A percentile compares a stretch with the other conserved stretches of the same genome.
Conservation (phyloP, 2,888 invertebrate species). For the Mythimna pallens region DNA sequence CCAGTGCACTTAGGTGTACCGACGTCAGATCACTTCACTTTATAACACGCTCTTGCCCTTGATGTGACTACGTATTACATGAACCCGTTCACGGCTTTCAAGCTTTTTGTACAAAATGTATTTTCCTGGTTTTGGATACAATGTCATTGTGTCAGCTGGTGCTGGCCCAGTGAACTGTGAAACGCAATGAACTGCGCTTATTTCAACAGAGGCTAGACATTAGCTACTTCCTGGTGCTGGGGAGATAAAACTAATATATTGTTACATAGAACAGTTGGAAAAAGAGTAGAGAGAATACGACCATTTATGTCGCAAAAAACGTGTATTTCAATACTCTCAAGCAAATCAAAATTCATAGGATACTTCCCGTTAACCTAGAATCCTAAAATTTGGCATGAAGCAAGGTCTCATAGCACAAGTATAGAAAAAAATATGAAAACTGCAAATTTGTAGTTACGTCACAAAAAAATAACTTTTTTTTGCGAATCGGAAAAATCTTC, state of each 20-base stretch:
- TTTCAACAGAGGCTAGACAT: slow-evolving; percentile 16
- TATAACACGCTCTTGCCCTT: slow-evolving; percentile 1
- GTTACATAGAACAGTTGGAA: neutral
- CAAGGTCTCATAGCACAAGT: too few species aligned
- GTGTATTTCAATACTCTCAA: too few species aligned
- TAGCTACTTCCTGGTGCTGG: slow-evolving; percentile 23
- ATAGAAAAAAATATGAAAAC: too few species aligned
- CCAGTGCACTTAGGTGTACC: slow-evolving; percentile 4
- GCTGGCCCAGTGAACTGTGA: slow-evolving; percentile 45
- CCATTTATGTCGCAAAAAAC: too few species aligned
- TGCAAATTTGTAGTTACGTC: too few species aligned
- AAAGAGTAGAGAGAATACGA: too few species aligned
- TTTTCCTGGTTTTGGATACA: slow-evolving; percentile 24
- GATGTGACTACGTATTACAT: slow-evolving; percentile 1
- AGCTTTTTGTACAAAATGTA: slow-evolving; percentile 4
- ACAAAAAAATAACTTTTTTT: too few species aligned
- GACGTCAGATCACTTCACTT: slow-evolving; percentile 6
- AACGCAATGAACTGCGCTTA: slow-evolving; percentile 45
- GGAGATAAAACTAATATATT: slow-evolving; percentile 17
- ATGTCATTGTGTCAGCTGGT: slow-evolving; percentile 19
- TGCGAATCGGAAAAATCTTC: too few species aligned
- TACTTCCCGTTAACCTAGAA: too few species aligned
- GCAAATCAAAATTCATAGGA: too few species aligned
- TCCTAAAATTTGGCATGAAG: too few species aligned
- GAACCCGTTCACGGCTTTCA: slow-evolving; percentile 2